These are phyloP conservation scores for Helicolenus hilgendorfi DNA, from an alignment of 2,797 vertebrate genomes.

Conservation along the genomic window DNA sequence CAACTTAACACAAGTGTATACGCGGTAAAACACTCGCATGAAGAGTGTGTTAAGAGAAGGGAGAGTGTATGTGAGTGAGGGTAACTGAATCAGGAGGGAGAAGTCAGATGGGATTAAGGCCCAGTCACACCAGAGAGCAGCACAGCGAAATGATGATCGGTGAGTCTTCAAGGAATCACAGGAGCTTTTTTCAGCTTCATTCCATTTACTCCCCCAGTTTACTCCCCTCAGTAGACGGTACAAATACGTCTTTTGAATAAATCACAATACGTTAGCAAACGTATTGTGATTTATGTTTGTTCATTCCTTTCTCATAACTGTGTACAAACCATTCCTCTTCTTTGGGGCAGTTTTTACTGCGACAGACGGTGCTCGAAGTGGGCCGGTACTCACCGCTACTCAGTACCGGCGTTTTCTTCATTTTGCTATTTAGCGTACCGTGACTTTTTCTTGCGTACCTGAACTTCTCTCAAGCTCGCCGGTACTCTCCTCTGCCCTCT, in stretches of 20 bases:
- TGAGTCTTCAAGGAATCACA: too few species aligned
- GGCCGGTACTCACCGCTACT: too few species aligned
- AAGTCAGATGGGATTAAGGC: not conserved
- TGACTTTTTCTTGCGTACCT: too few species aligned
- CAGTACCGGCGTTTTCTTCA: too few species aligned
- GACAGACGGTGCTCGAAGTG: too few species aligned
- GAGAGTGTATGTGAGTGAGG: constrained; percentile 38
- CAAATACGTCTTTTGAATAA: too few species aligned
- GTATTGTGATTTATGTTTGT: too few species aligned
- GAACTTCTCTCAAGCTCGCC: too few species aligned
- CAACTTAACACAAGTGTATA: constrained; percentile 12
- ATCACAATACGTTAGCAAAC: too few species aligned
- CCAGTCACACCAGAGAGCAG: not conserved
- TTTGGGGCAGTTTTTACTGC: not conserved
- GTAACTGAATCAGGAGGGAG: not conserved
- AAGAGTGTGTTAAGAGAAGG: not conserved
- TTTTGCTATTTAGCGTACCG: too few species aligned
- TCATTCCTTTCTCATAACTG: not conserved
- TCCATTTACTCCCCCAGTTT: not conserved
- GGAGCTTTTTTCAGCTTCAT: not conserved
- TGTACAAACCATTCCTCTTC: not conserved
- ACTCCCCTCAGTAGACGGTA: too few species aligned
- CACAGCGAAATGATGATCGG: not conserved
- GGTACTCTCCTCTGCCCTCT: too few species aligned
- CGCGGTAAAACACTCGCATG: not conserved